Conservation (phyloP, 2,888 invertebrate species). For the Salpingus planirostris region DNA sequence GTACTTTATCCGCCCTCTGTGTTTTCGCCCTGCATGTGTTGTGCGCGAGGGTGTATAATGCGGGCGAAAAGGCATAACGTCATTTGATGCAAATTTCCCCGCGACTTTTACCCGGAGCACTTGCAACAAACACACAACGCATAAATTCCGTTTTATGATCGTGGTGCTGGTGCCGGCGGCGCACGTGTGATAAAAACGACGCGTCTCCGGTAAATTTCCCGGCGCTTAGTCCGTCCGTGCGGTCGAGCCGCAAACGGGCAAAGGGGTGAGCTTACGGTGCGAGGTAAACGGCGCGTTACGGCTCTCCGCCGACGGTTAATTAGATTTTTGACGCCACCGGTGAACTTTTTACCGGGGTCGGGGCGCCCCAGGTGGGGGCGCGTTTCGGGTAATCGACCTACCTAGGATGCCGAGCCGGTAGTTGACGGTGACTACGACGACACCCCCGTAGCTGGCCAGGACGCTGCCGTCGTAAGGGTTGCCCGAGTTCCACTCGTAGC, state of each 20-base stretch:
- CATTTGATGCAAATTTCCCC: too few species aligned
- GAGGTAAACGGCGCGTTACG: not conserved
- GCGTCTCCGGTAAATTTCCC: too few species aligned
- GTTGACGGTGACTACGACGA: conserved; percentile 79
- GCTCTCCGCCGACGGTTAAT: conserved; percentile 1
- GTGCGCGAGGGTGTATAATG: too few species aligned
- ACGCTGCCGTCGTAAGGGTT: conserved; percentile 97
- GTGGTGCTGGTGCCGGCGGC: too few species aligned
- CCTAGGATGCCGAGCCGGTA: conserved; percentile 74
- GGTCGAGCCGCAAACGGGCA: conserved; percentile 2
- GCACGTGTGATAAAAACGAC: too few species aligned
- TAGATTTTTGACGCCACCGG: conserved; percentile 3
- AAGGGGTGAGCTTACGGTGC: not conserved
- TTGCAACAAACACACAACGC: too few species aligned
- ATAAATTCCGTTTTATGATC: too few species aligned
- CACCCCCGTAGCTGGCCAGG: conserved; percentile 84
- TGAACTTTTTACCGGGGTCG: conserved; percentile 2
- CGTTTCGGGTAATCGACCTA: conserved; percentile 46
- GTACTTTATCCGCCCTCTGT: too few species aligned
- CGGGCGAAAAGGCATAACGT: too few species aligned
- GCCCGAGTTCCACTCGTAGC: conserved; percentile 96
- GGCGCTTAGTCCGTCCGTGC: too few species aligned
- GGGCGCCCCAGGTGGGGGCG: conserved; percentile 1
- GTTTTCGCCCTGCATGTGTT: too few species aligned
- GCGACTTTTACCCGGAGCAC: too few species aligned